Conservation (phyloP, 2,888 invertebrate genomes). For the Scaptomyza caliginosa region DNA sequence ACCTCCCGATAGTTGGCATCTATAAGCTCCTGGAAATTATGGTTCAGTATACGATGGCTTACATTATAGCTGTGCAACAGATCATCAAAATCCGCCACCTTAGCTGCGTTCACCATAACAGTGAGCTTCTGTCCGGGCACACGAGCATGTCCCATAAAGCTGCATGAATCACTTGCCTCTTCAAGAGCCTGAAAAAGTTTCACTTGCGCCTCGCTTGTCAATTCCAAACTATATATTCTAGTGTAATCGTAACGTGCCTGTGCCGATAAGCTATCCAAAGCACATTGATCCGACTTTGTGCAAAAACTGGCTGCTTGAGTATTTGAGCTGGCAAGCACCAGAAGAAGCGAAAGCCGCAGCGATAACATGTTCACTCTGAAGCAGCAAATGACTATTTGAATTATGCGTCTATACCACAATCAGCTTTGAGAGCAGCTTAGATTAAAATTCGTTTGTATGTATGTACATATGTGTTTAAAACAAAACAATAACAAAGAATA, state of each 20-base stretch:
- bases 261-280: slow-evolving; percentile 3
- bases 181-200: slow-evolving; percentile 69
- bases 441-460: neutral
- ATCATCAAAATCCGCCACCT: slow-evolving; percentile 79
- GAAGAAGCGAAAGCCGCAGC: slow-evolving; percentile 9
- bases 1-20: slow-evolving; percentile 70
- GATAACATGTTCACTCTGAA: slow-evolving; percentile 44
- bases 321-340: neutral
- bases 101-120: slow-evolving; percentile 81
- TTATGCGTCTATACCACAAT: slow-evolving; percentile 1
- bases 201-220: slow-evolving; percentile 50
- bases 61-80: slow-evolving; percentile 71
- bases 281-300: slow-evolving; percentile 63
- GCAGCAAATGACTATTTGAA: slow-evolving; percentile 13
- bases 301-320: slow-evolving; percentile 36
- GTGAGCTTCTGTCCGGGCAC: slow-evolving; percentile 76
- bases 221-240: slow-evolving; percentile 72
- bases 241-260: slow-evolving; percentile 81
- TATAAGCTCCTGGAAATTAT: slow-evolving; percentile 75
- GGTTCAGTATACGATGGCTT: slow-evolving; percentile 68
- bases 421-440: slow-evolving; percentile 23
- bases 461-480: neutral
- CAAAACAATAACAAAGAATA: neutral
- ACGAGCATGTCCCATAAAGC: slow-evolving; percentile 81
- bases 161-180: slow-evolving; percentile 76